Percentiles rank a stretch among this genome's conserved stretches.
Evolutionary conservation across 2,888 invertebrate species (phyloP).

Genomic region (Drosophila paramelanica): DNA sequence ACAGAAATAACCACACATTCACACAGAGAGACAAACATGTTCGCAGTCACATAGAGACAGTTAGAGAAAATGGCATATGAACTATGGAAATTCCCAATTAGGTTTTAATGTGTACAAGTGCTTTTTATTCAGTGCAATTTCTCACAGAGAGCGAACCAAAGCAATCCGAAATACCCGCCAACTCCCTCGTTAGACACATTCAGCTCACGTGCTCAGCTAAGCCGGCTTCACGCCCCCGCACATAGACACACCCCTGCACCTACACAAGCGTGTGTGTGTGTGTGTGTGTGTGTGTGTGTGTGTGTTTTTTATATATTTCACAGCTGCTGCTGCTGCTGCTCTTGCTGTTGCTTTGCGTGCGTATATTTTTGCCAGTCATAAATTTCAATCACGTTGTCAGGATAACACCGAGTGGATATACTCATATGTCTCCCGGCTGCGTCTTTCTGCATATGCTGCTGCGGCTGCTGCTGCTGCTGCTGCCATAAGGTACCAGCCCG

Average conservation of each 20-base stretch:
- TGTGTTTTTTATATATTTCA: constrained; percentile 29
- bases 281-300: no score
- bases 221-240: not conserved
- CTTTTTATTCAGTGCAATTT: constrained; percentile 81
- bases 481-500: constrained; percentile 55
- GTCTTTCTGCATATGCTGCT: constrained; percentile 64
- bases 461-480: constrained; percentile 15
- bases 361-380: constrained; percentile 77
- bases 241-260: not conserved
- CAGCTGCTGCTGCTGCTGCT: constrained; percentile 47
- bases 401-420: constrained; percentile 79
- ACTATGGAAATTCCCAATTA: constrained; percentile 83
- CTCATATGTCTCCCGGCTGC: constrained; percentile 61
- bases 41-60: constrained; percentile 31
- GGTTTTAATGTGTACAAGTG: constrained; percentile 81
- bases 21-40: constrained; percentile 12
- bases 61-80: constrained; percentile 74
- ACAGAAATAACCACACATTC: constrained; percentile 12
- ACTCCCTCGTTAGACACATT: constrained; percentile 39
- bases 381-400: constrained; percentile 81
- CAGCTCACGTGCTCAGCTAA: constrained; percentile 63
- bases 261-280: not conserved
- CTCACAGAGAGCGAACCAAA: constrained; percentile 55
- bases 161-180: constrained; percentile 12
- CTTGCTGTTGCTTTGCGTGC: constrained; percentile 36